Evolutionary conservation across 2,888 invertebrate species (phyloP), one percentile per base, ranked within the genome.

Genomic region (Drosophila paranaensis): DNA sequence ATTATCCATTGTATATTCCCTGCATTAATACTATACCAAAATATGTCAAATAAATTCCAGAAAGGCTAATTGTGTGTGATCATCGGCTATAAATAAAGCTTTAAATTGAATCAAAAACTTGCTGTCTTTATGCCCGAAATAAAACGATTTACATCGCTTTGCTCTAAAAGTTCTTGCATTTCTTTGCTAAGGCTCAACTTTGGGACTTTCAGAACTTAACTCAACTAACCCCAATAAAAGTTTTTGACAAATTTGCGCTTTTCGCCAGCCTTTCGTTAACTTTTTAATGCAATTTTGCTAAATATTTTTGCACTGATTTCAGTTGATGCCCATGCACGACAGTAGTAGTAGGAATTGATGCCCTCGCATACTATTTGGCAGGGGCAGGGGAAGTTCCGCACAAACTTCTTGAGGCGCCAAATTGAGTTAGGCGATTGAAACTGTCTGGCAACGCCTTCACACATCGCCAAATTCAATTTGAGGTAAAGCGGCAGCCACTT

Each of bases 221-320:
- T 25, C 37, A 51, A 53, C 51, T 46, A 45, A 48, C 46, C 62
- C 20, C 37, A 51, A 48, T 14, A 33, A 73, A 75, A 76, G 74
- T 76, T 73, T 35, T 45, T 43, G 37, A 58, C 63, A 78, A 76
- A 61, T 58, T 57, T 42, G 33, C 42, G 20, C 48, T 60, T 51
- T 82, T 82, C 55, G 80, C 60, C 50, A 57, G 71, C 54, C 60
- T 69, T 16, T 42, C 45, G 55, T 54, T 71, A 88, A 89, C 86
- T 79, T 89, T 82, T 71, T 89, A 88, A 89, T 88, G 72, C 71
- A 85, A 88, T 89, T 89, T 80, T 65, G 60, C 66, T 78, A 80
- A 86, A 84, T 82, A 80, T 84, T 82, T 87, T 71, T 50, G 57
- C 68, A 70, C 55, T 83, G 83, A 83, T 88, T 88, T 78, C 50